Evolutionary conservation across 2,797 vertebrate species (phyloP).

Genomic region (Tokudaia tokunoshimensis): DNA sequence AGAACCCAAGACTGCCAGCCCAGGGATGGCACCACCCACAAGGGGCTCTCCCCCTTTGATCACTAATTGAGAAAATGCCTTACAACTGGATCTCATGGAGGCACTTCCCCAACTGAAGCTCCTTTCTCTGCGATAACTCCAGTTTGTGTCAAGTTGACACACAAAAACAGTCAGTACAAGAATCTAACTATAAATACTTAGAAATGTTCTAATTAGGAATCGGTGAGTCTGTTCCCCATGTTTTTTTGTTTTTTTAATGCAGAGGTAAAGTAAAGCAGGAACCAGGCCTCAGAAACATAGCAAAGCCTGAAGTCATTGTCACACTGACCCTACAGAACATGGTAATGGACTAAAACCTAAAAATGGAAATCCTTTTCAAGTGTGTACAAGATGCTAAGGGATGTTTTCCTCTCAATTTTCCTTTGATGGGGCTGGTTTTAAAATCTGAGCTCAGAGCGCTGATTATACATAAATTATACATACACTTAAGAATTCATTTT

Average conservation of each 20-base stretch:
- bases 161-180: no score
- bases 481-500: conserved; percentile 53
- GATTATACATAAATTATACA: conserved; percentile 51
- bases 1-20: no score
- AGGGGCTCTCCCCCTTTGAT: no score
- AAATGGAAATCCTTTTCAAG: conserved; percentile 28
- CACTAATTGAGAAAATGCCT: no score
- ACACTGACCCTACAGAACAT: neutral
- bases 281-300: neutral
- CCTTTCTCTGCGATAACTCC: no score
- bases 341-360: neutral
- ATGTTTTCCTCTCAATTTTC: conserved; percentile 54
- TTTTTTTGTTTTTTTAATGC: neutral
- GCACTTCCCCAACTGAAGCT: no score
- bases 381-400: neutral
- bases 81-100: no score
- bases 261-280: neutral
- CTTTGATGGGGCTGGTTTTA: conserved; percentile 1
- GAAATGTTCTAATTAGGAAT: neutral
- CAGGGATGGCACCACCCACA: no score
- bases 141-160: no score
- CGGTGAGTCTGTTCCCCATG: neutral
- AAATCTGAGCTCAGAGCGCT: conserved; percentile 38
- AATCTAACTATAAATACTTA: neutral
- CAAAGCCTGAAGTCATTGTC: neutral